Evolutionary conservation across 1,140 invertebrate species (phyloP).

Genomic region (Lordiphosa clarofinis): DNA sequence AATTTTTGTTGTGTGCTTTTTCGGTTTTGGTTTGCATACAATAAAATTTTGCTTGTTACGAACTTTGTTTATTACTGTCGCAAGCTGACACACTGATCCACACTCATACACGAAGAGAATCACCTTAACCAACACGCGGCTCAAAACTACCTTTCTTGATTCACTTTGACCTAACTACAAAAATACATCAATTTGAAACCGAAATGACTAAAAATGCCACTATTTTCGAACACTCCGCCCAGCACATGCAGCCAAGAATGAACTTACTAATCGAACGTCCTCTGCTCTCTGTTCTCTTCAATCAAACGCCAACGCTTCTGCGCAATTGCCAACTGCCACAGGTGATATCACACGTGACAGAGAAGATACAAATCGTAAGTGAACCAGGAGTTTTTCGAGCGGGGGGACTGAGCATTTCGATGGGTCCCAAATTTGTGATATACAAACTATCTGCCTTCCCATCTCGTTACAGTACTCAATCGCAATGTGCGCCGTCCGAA

Average conservation of each 20-base stretch:
- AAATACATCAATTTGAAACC: constrained; percentile 25
- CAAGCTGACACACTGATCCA: constrained; percentile 38
- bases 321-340: constrained; percentile 62
- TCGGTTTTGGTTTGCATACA: constrained; percentile 54
- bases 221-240: constrained; percentile 44
- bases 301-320: constrained; percentile 20
- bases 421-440: not conserved
- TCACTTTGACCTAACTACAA: constrained; percentile 41
- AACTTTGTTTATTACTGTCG: constrained; percentile 58
- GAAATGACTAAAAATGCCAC: constrained; percentile 22
- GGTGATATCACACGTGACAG: constrained; percentile 84
- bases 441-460: not conserved
- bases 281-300: constrained; percentile 38
- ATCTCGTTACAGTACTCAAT: constrained; percentile 83
- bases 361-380: constrained; percentile 84
- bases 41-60: constrained; percentile 54
- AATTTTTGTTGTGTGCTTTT: constrained; percentile 44
- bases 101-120: constrained; percentile 21
- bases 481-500: constrained; percentile 84
- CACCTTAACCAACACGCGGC: constrained; percentile 39
- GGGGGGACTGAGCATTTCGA: too few relatives aligned
- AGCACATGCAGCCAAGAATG: constrained; percentile 8
- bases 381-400: too few relatives aligned
- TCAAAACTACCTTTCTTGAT: constrained; percentile 70
- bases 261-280: constrained; percentile 54